Evolutionary conservation across 2,113 vertebrate genomes (phyloP), one percentile per base, ranked within the genome.

Genomic region (Proterorhinus semilunaris): DNA sequence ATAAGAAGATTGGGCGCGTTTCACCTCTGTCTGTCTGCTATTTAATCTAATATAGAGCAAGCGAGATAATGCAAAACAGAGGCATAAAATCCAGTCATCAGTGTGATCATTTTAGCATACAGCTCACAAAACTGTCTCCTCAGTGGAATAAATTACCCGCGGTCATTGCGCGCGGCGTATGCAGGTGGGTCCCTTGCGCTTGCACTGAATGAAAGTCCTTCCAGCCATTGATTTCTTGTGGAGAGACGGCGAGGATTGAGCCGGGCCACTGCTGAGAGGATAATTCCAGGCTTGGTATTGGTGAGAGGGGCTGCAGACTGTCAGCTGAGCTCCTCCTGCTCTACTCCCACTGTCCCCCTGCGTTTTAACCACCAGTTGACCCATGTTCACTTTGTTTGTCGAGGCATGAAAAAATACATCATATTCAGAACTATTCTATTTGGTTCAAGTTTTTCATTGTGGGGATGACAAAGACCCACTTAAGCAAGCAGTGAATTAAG

Each of bases 261-360:
- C 42, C 62, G 72, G 81, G 82, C 71, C 75, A 82, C 86, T 36
- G 62, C 84, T 89, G 87, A 89, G 86, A 89, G 86, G 83, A 84
- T 89, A 88, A 90, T 89, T 81, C 75, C 49, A 78, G 80, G 87
- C 68, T 80, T 84, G 83, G 75, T 78, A 81, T 83, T 82, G 80
- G 80, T 81, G 70, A 87, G 79, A 88, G 82, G 82, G 66, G 84
- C 71, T 73, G 71, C 75, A 83, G 82, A 76, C 78, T 86, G 68
- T 83, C 82, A 66, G 69, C 80, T 70, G 76, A 65, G 43, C 75
- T 75, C 73, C 83, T 80, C 76, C 76, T 78, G 75, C 74, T 77
- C 11, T 48, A 71, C 66, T 46, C 69, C n/a, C 71, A 61, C 72
- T 68, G 65, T 81, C 55, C 74, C 27, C 52, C 72, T 79, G 74